Percentiles rank a stretch among this genome's conserved stretches.
Evolutionary conservation across 2,797 vertebrate genomes (phyloP).

Genomic region (Microctenopoma stevenorrisi): DNA sequence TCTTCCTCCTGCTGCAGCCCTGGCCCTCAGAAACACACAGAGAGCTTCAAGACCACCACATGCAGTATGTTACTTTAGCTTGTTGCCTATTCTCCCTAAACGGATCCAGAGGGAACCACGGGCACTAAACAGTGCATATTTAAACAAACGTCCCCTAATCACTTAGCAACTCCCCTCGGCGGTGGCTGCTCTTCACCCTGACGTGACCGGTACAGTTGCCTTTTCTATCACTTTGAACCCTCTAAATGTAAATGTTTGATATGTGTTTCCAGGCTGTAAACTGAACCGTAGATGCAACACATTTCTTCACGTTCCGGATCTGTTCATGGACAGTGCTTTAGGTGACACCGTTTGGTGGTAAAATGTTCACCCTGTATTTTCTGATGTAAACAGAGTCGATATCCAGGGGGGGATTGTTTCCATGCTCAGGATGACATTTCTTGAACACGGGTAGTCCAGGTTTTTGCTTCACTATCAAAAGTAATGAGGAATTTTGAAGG

Average conservation of each 20-base stretch:
- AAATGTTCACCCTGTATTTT: conserved; percentile 21
- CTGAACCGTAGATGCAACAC: conserved; percentile 59
- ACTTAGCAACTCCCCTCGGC: not conserved
- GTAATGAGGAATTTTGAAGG: not conserved
- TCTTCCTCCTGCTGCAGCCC: conserved; percentile 20
- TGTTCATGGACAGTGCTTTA: conserved; percentile 31
- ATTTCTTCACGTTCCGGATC: conserved; percentile 47
- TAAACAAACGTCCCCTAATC: conserved; percentile 1
- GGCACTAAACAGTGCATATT: not conserved
- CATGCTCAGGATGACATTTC: conserved; percentile 16
- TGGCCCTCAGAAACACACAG: conserved; percentile 12
- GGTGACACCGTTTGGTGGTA: conserved; percentile 17
- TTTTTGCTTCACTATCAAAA: not conserved
- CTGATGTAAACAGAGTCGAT: conserved; percentile 5
- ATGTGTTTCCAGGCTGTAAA: conserved; percentile 65
- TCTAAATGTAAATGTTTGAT: conserved; percentile 72
- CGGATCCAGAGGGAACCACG: not conserved
- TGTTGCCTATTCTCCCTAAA: not conserved
- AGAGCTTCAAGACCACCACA: conserved; percentile 7
- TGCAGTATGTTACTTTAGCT: not conserved
- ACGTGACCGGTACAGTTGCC: conserved; percentile 18
- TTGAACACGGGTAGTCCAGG: not conserved
- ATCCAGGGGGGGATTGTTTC: not conserved
- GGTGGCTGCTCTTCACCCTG: conserved; percentile 55
- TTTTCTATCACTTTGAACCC: conserved; percentile 64